phyloP scores from a whole-genome alignment of 2,797 vertebrate genomes.

The Pipistrellus pipistrellus region DNA sequence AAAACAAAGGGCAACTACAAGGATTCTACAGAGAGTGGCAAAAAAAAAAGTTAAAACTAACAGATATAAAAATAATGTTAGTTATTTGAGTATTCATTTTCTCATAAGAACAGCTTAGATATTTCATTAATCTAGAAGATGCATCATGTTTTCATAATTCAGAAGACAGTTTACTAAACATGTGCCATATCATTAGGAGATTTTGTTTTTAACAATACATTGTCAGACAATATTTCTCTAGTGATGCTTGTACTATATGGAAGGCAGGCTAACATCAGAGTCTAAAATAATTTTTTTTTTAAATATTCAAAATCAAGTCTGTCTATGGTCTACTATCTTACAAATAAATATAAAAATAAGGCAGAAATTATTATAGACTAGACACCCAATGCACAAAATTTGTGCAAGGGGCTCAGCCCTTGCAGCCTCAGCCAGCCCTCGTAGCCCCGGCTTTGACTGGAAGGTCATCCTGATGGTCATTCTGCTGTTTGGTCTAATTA shows the following conservation, averaged over 20 bases:
- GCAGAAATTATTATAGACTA: slow-evolving; percentile 19
- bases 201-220: slow-evolving; percentile 47
- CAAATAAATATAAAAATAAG: slow-evolving; percentile 49
- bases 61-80: slow-evolving; percentile 38
- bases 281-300: slow-evolving; percentile 23
- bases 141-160: slow-evolving; percentile 33
- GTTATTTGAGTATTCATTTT: background rate
- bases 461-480: too few species aligned
- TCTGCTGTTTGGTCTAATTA: too few species aligned
- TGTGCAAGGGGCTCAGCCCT: too few species aligned
- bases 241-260: background rate
- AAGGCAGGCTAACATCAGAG: background rate
- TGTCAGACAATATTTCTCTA: slow-evolving; percentile 26
- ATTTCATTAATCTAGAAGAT: slow-evolving; percentile 12
- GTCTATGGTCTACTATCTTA: background rate
- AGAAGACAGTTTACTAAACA: slow-evolving; percentile 48
- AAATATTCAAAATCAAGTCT: background rate
- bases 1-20: background rate
- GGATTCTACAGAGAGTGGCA: background rate
- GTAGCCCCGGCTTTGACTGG: too few species aligned
- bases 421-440: too few species aligned
- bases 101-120: background rate
- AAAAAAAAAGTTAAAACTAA: background rate
- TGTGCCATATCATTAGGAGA: slow-evolving; percentile 28
- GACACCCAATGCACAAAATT: too few species aligned